phyloP scores from a whole-genome alignment of 2,113 vertebrate species.

The Tyrannus savana region DNA sequence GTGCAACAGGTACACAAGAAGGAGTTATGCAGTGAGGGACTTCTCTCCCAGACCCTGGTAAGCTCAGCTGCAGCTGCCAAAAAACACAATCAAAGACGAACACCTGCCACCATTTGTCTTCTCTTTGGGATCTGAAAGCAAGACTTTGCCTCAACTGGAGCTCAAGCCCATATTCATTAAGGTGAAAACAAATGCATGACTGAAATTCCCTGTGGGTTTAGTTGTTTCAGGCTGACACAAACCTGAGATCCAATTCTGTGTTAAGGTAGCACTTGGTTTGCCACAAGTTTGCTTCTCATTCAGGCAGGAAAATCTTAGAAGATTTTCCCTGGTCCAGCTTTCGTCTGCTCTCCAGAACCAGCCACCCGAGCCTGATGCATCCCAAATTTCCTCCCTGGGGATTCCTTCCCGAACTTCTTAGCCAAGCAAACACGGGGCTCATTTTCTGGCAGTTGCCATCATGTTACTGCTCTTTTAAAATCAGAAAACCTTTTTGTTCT shows the following conservation, averaged over 20 bases:
- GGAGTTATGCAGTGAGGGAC: neutral
- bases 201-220: neutral
- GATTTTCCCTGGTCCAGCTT: neutral
- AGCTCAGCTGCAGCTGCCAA: neutral
- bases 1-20: neutral
- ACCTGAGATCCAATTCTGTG: neutral
- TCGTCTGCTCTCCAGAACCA: neutral
- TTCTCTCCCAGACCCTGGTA: neutral
- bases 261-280: neutral
- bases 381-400: accelerated
- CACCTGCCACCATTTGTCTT: neutral
- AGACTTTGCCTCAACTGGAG: neutral
- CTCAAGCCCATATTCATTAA: neutral
- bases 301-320: neutral
- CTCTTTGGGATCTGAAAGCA: neutral
- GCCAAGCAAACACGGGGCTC: neutral
- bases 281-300: accelerated
- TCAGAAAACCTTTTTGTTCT: neutral
- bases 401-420: neutral
- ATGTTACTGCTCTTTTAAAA: neutral
- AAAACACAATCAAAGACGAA: neutral
- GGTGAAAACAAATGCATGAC: neutral
- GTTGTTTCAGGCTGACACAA: neutral
- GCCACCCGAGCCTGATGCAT: accelerated
- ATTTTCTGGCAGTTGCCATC: neutral